These are phyloP conservation scores for Basileuterus tristriatus DNA, from an alignment of 2,797 vertebrate genomes.

Conservation along the genomic window DNA sequence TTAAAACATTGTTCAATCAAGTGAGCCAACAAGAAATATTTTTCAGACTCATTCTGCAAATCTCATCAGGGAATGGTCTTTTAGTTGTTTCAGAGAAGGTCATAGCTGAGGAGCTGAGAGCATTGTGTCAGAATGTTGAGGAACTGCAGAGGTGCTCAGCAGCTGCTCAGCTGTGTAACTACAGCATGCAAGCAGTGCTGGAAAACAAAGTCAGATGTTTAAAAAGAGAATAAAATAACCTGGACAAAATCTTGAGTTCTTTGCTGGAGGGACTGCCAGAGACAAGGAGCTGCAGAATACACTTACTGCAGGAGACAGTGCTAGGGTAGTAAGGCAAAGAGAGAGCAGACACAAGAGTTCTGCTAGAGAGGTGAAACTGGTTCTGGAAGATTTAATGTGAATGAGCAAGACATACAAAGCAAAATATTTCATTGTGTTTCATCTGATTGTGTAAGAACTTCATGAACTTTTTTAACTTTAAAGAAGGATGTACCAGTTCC, in stretches of 20 bases:
- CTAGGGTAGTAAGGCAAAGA: neutral
- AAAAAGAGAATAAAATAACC: neutral
- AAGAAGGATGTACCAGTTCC: neutral
- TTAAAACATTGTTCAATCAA: neutral
- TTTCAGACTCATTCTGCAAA: neutral
- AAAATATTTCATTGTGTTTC: neutral
- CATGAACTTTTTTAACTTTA: neutral
- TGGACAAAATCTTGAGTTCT: neutral
- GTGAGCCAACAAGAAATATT: neutral
- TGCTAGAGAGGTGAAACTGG: neutral
- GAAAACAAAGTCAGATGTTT: neutral
- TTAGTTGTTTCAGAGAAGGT: neutral
- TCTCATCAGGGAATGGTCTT: neutral
- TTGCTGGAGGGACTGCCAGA: neutral
- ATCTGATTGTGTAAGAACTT: neutral
- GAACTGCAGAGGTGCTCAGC: neutral
- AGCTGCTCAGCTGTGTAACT: neutral
- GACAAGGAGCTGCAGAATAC: neutral
- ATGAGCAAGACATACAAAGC: neutral
- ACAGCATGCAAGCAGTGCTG: neutral
- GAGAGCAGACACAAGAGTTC: neutral
- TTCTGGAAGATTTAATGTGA: neutral
- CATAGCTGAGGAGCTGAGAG: neutral
- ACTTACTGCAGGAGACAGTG: neutral
- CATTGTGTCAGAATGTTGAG: fast-evolving